Conservation (phyloP, 2,888 invertebrate genomes). For the Caradrina kadenii region DNA sequence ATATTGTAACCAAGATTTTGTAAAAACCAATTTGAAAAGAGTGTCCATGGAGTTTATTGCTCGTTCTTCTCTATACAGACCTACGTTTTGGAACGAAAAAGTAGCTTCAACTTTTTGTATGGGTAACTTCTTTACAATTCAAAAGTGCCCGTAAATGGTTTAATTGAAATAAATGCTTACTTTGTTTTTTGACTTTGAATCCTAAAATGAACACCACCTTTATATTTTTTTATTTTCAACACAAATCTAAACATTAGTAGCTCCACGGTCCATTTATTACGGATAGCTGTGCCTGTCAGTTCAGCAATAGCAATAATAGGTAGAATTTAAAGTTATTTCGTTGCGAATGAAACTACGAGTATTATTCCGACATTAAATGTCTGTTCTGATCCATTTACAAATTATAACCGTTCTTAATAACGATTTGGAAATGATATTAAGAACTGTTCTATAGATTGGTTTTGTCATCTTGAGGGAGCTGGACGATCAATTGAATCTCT, state of each 20-base stretch:
- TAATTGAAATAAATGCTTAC: no score
- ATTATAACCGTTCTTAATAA: neutral
- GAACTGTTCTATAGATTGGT: neutral
- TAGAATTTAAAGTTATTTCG: conserved; percentile 66
- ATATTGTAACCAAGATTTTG: no score
- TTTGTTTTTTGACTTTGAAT: no score
- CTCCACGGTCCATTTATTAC: conserved; percentile 48
- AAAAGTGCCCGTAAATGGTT: no score
- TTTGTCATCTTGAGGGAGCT: neutral
- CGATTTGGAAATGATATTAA: neutral
- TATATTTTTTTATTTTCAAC: neutral
- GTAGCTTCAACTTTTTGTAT: no score
- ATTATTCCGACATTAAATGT: neutral
- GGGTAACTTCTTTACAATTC: no score
- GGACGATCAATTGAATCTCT: neutral
- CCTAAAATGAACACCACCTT: no score
- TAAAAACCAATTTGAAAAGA: no score
- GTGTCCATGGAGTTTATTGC: no score
- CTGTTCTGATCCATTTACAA: neutral
- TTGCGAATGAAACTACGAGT: conserved; percentile 13
- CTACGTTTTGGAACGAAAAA: no score
- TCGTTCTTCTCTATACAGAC: no score
- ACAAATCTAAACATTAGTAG: conserved; percentile 18
- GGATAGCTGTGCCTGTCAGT: conserved; percentile 68
- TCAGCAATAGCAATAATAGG: conserved; percentile 62